Base-by-base conservation (phyloP, 2,797 vertebrate species). In the Tapera naevia region DNA sequence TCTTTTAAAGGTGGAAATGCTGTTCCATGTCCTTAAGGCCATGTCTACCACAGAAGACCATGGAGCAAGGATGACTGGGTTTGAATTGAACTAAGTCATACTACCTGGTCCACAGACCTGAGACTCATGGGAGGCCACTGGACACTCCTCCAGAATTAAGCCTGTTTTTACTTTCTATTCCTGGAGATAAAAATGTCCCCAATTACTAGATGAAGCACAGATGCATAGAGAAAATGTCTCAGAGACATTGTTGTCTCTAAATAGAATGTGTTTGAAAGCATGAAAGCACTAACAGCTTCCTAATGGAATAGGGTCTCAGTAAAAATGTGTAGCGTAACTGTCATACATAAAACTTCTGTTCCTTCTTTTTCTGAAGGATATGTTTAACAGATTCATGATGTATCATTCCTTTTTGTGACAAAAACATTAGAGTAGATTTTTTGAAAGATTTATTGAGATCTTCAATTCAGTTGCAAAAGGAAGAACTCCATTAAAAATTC, bases 381-480 rank as follows among this genome's bases (percentile, higher is more conserved):
- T 76, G 30, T 69, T 89, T 91, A 82, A 67, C 30, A 86, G 64
- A 89, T 84, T 81, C 41, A n/a, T 75, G n/a, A 67, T 71, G 17
- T 50, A 67, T 61, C 41, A 25, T 78, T 92, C 8, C 25, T 88
- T 65, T 89, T 80, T 8, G 1, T 57, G 27, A 45, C 33, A 93
- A 85, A 90, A 90, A n/a, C 11, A 39, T 58, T 30, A 72, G 28
- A 92, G n/a, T 65, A 45, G 17, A 43, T 84, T 67, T 91, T 91
- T 82, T 88, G 48, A 82, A 93, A 84, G 66, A 80, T 84, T 88
- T 92, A 24, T 91, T 78, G 56, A 86, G 78, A 81, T 62, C 70
- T 81, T 86, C 37, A 61, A 5, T 88, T 81, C 30, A 67, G 7
- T 33, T 76, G 17, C 3, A 3, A 85, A 79, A 76, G 22, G 5